These are phyloP conservation scores for Zonotrichia albicollis DNA, from an alignment of 2,797 vertebrate genomes.

Conservation along the genomic window DNA sequence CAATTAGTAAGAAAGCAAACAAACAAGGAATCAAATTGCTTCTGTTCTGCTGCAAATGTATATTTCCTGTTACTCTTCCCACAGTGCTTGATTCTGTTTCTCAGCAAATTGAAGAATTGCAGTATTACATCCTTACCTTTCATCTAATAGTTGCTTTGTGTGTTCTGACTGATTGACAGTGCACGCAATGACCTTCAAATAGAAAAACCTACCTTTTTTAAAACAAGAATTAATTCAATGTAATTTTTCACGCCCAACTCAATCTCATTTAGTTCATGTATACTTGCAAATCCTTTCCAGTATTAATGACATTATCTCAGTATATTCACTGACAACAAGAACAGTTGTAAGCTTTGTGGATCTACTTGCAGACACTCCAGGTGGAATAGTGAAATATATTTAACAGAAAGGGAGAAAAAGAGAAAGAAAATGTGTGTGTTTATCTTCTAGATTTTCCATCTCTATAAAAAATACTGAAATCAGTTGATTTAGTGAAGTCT, in stretches of 20 bases:
- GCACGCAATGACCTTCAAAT: background rate
- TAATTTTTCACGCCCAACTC: background rate
- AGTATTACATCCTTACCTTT: background rate
- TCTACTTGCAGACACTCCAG: background rate
- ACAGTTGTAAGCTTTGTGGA: background rate
- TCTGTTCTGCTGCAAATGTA: background rate
- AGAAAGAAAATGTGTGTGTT: background rate
- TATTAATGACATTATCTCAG: conserved; percentile 26
- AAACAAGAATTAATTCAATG: conserved; percentile 15
- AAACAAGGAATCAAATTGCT: background rate
- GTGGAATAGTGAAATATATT: background rate
- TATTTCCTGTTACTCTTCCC: background rate
- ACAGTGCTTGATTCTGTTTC: background rate
- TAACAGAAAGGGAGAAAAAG: background rate
- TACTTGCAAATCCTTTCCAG: conserved; percentile 6
- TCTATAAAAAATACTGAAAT: background rate
- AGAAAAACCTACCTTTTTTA: background rate
- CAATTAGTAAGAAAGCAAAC: background rate
- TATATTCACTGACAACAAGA: background rate
- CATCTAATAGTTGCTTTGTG: background rate
- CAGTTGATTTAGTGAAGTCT: background rate
- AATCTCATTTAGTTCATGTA: conserved; percentile 15
- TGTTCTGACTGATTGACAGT: background rate
- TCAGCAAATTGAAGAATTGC: background rate
- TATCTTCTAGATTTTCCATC: background rate